Conservation (phyloP, 2,797 vertebrate genomes). For the Platyrinchus mystaceus region DNA sequence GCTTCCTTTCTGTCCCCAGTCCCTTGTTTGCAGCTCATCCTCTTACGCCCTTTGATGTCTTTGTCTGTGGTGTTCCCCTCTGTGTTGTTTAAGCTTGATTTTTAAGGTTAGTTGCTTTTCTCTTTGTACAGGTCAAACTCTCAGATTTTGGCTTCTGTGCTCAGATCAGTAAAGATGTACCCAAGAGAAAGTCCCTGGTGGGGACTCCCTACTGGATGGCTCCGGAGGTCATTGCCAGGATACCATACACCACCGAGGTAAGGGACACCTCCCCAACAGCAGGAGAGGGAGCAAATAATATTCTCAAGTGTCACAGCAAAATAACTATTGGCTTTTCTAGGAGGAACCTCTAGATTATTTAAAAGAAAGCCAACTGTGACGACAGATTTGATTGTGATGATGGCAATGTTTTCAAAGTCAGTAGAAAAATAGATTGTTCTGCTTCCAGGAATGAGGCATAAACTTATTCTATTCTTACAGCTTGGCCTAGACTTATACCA, state of each 20-base stretch:
- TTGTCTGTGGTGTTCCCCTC: not conserved
- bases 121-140: conserved; percentile 89
- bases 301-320: not conserved
- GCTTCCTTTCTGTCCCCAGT: not conserved
- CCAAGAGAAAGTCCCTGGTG: conserved; percentile 95
- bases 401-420: not conserved
- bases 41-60: not conserved
- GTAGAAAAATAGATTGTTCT: not conserved
- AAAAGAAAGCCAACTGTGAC: not conserved
- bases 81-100: not conserved
- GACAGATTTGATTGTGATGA: not conserved
- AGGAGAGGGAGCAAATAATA: not conserved
- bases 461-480: not conserved
- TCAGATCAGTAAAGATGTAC: conserved; percentile 98
- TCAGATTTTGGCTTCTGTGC: conserved; percentile 99
- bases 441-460: not conserved
- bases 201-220: conserved; percentile 99
- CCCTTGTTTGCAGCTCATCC: not conserved
- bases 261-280: not conserved
- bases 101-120: not conserved
- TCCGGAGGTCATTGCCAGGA: conserved; percentile 96
- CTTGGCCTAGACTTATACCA: not conserved
- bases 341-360: not conserved
- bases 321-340: not conserved
- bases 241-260: conserved; percentile 96